Evolutionary conservation across 2,888 invertebrate species (phyloP), one percentile per base, ranked within the genome.

Genomic region (Orthosia cruda): DNA sequence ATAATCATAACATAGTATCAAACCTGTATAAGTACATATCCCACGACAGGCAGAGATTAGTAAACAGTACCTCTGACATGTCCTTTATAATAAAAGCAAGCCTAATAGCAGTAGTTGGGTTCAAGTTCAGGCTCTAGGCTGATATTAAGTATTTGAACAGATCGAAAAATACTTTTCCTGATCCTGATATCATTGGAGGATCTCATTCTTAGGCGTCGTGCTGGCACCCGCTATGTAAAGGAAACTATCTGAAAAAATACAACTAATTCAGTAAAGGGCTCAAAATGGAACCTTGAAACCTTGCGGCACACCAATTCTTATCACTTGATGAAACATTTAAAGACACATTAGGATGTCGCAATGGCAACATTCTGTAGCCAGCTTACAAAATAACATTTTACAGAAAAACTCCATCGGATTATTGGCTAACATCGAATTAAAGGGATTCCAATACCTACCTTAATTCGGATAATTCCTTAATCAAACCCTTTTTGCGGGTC

Each of bases 381-480:
- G 50, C 20, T 45, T 75, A 26, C 40, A 26, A 69, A 79, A 74
- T 65, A 59, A 71, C 16, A 40, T 11, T 23, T 49, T 47, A 54
- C 49, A 49, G 20, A 20, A 59, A 57, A 64, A 47, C 11, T 16
- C 7, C 3, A 26, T 32, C 16, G 13, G 9, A 47, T 59, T 77
- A 64, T 49, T 13, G 16, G 3, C 57, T 4, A 49, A 32, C 40
- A 50, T 59, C 65, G 16, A 67, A 72, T 75, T 72, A 78, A 32
- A 71, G 52, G 11, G 16, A 79, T 74, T 66, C 71, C 71, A 68
- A 76, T 74, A 26, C 45, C 71, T 69, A 59, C 81, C 69, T 52
- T 32, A 59, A 62, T 71, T 65, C 62, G 32, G 54, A 71, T 81
- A 73, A 77, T 63, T 74, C 65, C 64, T 71, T 74, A 85, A 85